phyloP scores from a whole-genome alignment of 2,797 vertebrate genomes.

The Chaetophractus vellerosus region DNA sequence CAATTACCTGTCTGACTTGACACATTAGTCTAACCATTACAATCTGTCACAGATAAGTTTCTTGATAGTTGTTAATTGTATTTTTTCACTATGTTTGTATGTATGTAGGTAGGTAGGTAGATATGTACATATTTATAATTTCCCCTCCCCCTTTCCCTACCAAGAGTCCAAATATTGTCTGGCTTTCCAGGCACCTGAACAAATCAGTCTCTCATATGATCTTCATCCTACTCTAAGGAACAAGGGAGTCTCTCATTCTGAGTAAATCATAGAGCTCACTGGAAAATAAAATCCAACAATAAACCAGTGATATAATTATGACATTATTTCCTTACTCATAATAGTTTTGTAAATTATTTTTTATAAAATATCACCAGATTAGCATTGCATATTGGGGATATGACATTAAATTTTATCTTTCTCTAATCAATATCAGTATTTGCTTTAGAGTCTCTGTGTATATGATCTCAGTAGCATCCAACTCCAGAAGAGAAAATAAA shows the following conservation, averaged over 20 bases:
- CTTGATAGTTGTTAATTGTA: background rate
- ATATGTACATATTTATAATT: background rate
- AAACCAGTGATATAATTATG: background rate
- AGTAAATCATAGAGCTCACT: background rate
- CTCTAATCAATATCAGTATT: background rate
- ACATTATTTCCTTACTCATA: background rate
- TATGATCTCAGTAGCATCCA: background rate
- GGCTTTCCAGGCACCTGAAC: accelerated
- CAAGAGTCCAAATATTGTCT: background rate
- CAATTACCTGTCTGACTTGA: no score
- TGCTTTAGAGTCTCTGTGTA: background rate
- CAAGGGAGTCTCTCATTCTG: background rate
- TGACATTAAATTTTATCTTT: background rate
- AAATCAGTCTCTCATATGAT: background rate
- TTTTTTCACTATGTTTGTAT: no score
- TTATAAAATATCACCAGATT: background rate
- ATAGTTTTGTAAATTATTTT: background rate
- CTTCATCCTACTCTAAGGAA: accelerated
- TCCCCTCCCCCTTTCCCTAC: background rate
- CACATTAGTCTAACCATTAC: no score
- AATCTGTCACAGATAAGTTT: background rate
- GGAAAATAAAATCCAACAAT: no score
- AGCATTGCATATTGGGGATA: background rate
- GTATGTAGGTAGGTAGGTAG: background rate
- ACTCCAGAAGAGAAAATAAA: background rate